These are phyloP conservation scores for Cyprinella venusta DNA, from an alignment of 2,797 vertebrate genomes.

Conservation along the genomic window DNA sequence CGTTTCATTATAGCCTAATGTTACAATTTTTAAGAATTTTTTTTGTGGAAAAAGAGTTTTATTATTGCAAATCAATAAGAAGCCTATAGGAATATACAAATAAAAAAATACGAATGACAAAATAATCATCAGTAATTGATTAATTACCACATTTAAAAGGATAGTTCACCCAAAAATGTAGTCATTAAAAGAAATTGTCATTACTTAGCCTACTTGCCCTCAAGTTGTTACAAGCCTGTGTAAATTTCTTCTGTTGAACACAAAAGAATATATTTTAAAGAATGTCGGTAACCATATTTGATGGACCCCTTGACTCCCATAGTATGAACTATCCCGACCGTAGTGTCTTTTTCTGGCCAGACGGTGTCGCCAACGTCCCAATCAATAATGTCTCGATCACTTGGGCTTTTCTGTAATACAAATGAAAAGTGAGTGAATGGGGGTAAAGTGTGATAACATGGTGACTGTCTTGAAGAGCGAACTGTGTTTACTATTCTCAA, in stretches of 20 bases:
- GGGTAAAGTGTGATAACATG: slow-evolving; percentile 6
- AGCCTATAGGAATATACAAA: neutral
- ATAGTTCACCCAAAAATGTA: too few species aligned
- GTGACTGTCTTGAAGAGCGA: neutral
- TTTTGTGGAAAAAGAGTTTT: neutral
- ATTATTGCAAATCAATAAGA: neutral
- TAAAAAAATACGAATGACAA: neutral
- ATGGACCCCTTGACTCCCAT: too few species aligned
- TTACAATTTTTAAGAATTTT: too few species aligned
- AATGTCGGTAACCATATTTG: too few species aligned
- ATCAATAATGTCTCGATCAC: neutral
- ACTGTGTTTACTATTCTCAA: too few species aligned
- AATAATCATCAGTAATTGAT: neutral
- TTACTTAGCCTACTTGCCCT: too few species aligned
- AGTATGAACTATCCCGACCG: neutral
- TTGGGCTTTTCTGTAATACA: neutral
- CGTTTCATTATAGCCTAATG: too few species aligned
- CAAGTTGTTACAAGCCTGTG: too few species aligned
- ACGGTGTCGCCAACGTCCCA: neutral
- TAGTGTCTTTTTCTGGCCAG: neutral
- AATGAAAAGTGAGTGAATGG: slow-evolving; percentile 17
- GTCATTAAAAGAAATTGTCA: too few species aligned
- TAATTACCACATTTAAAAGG: too few species aligned
- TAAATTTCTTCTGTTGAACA: too few species aligned
- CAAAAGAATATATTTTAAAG: too few species aligned